Conservation (phyloP, 2,113 vertebrate genomes). For the Glaucidium brasilianum region DNA sequence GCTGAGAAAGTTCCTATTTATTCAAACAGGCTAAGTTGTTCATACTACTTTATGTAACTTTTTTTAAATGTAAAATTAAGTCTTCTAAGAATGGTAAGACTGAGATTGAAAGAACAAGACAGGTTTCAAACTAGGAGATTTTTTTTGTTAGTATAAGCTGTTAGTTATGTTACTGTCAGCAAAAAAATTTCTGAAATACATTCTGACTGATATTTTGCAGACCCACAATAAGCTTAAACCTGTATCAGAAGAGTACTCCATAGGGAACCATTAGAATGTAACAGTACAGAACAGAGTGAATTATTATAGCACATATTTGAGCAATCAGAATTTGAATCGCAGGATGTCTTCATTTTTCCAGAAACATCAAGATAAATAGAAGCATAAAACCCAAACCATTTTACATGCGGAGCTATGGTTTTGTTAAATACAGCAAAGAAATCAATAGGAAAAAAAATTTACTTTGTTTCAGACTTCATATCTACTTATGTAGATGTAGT, state of each 20-base stretch:
- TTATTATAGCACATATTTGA: background rate
- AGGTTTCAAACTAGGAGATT: background rate
- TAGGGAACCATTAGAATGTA: background rate
- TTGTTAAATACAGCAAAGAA: background rate
- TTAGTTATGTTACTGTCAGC: background rate
- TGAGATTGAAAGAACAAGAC: background rate
- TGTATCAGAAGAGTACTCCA: background rate
- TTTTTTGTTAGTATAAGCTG: background rate
- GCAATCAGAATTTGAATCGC: background rate
- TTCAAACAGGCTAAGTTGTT: background rate
- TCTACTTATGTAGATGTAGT: background rate
- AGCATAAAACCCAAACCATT: background rate
- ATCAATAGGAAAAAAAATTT: background rate
- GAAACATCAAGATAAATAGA: background rate
- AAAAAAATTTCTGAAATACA: background rate
- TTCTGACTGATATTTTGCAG: background rate
- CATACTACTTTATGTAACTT: background rate
- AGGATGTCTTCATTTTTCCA: background rate
- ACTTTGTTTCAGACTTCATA: background rate
- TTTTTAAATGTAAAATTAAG: background rate
- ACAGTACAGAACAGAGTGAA: background rate
- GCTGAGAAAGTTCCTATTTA: background rate
- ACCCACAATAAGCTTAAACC: background rate
- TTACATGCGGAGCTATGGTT: background rate
- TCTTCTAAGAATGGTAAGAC: background rate